These are phyloP conservation scores for Cephus spinipes DNA, from an alignment of 2,888 invertebrate genomes.

Conservation along the genomic window DNA sequence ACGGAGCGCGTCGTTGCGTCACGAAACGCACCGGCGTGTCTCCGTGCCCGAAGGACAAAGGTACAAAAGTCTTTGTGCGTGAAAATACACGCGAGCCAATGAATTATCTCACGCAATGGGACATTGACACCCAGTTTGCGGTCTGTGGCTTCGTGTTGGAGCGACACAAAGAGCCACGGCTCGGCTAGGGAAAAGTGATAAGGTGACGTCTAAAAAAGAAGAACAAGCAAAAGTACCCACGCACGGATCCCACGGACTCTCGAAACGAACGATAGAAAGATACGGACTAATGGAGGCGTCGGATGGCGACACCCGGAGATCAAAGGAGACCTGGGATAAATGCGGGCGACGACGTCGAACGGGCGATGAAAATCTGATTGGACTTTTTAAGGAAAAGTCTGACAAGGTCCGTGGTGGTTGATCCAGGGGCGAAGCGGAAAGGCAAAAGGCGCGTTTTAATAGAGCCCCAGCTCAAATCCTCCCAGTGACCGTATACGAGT, in stretches of 20 bases:
- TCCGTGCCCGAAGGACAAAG: slow-evolving; percentile 31
- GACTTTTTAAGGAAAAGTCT: not conserved
- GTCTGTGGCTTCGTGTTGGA: slow-evolving; percentile 42
- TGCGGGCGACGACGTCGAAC: not conserved
- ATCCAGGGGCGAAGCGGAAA: not conserved
- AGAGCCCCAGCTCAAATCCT: not conserved
- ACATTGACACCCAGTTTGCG: slow-evolving; percentile 52
- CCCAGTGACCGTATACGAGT: not conserved
- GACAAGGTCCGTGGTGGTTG: not conserved
- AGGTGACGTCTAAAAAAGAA: slow-evolving; percentile 1
- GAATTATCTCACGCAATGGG: slow-evolving; percentile 53
- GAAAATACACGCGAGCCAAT: slow-evolving; percentile 25
- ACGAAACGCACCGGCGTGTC: not conserved
- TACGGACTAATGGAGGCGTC: not conserved
- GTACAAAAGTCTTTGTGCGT: slow-evolving; percentile 31
- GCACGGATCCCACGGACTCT: slow-evolving; percentile 3
- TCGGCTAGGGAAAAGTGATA: slow-evolving; percentile 12
- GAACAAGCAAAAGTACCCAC: not conserved
- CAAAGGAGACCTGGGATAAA: not conserved
- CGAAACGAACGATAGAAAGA: not conserved
- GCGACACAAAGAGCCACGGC: slow-evolving; percentile 39
- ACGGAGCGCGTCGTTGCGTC: not conserved
- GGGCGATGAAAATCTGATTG: not conserved
- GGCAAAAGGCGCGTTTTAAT: not conserved
- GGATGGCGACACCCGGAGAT: not conserved